Evolutionary conservation across 2,797 vertebrate species (phyloP).

Genomic region (Spinus olivaceus): DNA sequence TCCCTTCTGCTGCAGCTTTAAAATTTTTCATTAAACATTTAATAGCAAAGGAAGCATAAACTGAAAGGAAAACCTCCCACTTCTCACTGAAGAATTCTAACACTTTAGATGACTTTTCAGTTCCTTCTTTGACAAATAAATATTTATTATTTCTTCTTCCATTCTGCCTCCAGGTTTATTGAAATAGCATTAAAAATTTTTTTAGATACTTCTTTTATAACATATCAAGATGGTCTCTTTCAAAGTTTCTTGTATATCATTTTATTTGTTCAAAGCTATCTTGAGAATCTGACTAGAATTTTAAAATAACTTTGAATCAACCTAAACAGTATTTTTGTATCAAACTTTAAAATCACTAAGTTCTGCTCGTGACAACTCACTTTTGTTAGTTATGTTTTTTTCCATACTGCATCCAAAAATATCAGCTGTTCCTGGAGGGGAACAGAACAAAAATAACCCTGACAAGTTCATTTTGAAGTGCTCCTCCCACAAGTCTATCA

Average conservation of each 20-base stretch:
- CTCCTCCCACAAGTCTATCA: neutral
- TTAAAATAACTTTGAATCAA: neutral
- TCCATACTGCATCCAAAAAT: neutral
- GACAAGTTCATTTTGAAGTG: neutral
- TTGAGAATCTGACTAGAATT: neutral
- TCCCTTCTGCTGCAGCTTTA: neutral
- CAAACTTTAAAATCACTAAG: neutral
- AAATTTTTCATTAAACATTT: neutral
- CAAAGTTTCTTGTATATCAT: neutral
- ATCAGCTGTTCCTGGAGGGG: neutral
- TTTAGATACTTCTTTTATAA: neutral
- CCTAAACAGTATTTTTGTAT: neutral
- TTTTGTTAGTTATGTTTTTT: conserved; percentile 3
- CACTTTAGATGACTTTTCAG: neutral
- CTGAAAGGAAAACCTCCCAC: neutral
- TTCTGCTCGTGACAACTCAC: neutral
- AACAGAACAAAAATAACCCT: conserved; percentile 27
- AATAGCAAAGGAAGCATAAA: neutral
- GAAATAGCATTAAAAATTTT: neutral
- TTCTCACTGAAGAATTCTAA: neutral
- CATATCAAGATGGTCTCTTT: neutral
- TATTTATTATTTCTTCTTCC: neutral
- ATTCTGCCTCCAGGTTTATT: neutral
- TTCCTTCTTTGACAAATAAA: neutral
- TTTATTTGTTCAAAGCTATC: neutral